Evolutionary conservation across 1,140 invertebrate genomes (phyloP).

Genomic region (Linepithema humile): DNA sequence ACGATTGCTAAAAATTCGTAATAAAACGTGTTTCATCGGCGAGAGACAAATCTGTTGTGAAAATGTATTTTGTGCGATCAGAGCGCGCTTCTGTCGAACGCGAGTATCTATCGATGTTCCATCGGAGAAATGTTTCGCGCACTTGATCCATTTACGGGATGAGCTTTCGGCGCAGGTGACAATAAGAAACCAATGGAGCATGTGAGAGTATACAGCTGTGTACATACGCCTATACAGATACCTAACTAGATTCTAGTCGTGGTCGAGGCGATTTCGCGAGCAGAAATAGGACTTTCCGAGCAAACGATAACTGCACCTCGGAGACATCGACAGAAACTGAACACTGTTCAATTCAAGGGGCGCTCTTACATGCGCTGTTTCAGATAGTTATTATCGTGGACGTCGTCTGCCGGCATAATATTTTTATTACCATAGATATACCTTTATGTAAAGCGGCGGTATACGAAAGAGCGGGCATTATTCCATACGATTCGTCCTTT

Average conservation of each 20-base stretch:
- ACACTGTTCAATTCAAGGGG: slow-evolving; percentile 55
- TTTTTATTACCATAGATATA: slow-evolving; percentile 42
- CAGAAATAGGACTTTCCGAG: slow-evolving; percentile 53
- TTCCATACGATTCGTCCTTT: neutral
- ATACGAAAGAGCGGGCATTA: slow-evolving; percentile 47
- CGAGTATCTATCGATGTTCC: slow-evolving; percentile 22
- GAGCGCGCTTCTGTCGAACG: neutral
- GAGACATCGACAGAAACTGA: slow-evolving; percentile 32
- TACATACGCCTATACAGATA: slow-evolving; percentile 4
- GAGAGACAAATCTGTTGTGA: slow-evolving; percentile 12
- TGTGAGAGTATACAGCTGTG: slow-evolving; percentile 16
- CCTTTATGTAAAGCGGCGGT: slow-evolving; percentile 5
- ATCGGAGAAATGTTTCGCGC: slow-evolving; percentile 59
- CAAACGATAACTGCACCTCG: slow-evolving; percentile 61
- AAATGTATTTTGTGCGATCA: slow-evolving; percentile 41
- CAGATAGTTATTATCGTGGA: slow-evolving; percentile 58
- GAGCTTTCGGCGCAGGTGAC: slow-evolving; percentile 60
- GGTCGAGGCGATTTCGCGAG: slow-evolving; percentile 39
- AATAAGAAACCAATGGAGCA: slow-evolving; percentile 66
- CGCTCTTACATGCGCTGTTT: neutral
- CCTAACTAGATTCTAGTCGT: slow-evolving; percentile 22
- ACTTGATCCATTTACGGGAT: slow-evolving; percentile 66
- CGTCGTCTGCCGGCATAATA: slow-evolving; percentile 16
- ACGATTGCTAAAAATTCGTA: neutral
- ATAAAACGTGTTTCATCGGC: neutral